A percentile compares a stretch with the other conserved stretches of the same genome.
Evolutionary conservation across 2,113 vertebrate species (phyloP).

Genomic region (Hyperopisus bebe): DNA sequence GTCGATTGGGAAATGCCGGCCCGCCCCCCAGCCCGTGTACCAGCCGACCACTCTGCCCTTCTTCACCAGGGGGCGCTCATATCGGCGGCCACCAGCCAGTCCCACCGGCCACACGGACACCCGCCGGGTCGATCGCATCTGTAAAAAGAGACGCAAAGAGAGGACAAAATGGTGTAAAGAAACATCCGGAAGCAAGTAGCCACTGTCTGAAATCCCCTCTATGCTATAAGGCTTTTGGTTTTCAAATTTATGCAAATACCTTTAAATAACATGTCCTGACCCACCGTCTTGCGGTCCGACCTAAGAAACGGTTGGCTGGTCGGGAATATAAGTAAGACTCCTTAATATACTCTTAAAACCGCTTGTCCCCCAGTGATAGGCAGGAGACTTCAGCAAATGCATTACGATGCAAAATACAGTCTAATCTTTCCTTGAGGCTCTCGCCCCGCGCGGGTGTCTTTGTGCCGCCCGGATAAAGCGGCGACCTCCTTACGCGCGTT

Average conservation of each 20-base stretch:
- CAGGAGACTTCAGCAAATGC: background rate
- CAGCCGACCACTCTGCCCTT: constrained; percentile 72
- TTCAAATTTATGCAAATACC: background rate
- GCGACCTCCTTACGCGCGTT: background rate
- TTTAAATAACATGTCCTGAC: background rate
- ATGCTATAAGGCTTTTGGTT: background rate
- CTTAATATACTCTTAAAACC: background rate
- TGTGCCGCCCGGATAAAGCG: background rate
- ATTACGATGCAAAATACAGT: background rate
- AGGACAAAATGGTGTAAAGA: no score
- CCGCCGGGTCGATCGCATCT: constrained; percentile 72
- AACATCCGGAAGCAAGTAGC: background rate
- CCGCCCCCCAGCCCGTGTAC: constrained; percentile 77
- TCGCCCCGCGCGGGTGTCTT: background rate
- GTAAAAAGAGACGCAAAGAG: background rate
- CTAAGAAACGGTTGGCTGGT: background rate
- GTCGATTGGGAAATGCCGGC: constrained; percentile 72
- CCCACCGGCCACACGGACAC: constrained; percentile 77
- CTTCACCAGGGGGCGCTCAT: constrained; percentile 70
- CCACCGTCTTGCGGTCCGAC: background rate
- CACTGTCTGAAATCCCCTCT: background rate
- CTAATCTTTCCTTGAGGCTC: background rate
- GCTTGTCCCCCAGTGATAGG: background rate
- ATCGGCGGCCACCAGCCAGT: constrained; percentile 68
- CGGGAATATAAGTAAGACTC: background rate